These are phyloP conservation scores for Cryptops parisi DNA, from an alignment of 2,888 invertebrate species.

Conservation along the genomic window DNA sequence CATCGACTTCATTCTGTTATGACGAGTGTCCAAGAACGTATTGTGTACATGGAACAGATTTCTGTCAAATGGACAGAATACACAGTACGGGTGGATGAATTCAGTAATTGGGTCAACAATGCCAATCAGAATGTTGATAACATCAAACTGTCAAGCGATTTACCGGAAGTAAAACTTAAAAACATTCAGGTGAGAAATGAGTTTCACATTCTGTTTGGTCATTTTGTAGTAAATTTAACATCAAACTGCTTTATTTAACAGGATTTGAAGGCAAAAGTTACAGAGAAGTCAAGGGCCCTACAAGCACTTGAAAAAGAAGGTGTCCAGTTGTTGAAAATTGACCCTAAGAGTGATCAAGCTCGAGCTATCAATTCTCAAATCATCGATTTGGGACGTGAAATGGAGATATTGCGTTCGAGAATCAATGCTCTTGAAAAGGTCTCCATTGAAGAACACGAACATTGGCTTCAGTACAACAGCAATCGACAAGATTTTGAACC, in stretches of 20 bases:
- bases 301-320: conserved; percentile 62
- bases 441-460: conserved; percentile 59
- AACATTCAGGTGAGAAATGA: conserved; percentile 25
- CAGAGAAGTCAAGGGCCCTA: conserved; percentile 56
- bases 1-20: conserved; percentile 57
- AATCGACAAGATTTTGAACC: conserved; percentile 60
- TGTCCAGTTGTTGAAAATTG: conserved; percentile 46
- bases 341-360: conserved; percentile 45
- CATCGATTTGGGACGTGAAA: conserved; percentile 53
- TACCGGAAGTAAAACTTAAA: conserved; percentile 63
- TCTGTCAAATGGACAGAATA: conserved; percentile 67
- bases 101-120: conserved; percentile 66
- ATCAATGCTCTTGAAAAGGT: conserved; percentile 46
- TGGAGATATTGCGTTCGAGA: conserved; percentile 59
- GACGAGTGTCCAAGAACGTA: conserved; percentile 61
- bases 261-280: conserved; percentile 55
- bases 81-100: conserved; percentile 55
- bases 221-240: not conserved
- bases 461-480: conserved; percentile 73
- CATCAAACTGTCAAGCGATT: conserved; percentile 57
- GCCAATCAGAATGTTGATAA: conserved; percentile 59
- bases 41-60: conserved; percentile 63
- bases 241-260: conserved; percentile 25
- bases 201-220: not conserved
- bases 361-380: conserved; percentile 61